Conservation (phyloP, 2,888 invertebrate genomes). For the Abscondita cerata region DNA sequence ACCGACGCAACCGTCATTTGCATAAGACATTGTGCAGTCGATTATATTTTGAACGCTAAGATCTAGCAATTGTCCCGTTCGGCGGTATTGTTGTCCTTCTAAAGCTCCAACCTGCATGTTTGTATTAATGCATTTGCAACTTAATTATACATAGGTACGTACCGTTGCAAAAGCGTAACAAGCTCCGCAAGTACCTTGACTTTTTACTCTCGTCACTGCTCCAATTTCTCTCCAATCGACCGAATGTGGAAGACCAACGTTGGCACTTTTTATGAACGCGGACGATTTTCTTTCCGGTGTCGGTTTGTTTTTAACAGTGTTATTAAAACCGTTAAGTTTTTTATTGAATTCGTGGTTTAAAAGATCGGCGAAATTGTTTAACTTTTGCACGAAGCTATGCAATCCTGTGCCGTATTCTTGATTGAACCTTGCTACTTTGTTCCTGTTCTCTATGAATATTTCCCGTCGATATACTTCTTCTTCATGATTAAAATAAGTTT, state of each 20-base stretch:
- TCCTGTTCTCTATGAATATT: slow-evolving; percentile 55
- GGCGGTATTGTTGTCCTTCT: slow-evolving; percentile 62
- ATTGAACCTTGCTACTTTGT: slow-evolving; percentile 52
- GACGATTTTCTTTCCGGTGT: slow-evolving; percentile 37
- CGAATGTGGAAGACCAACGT: slow-evolving; percentile 50
- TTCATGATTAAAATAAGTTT: slow-evolving; percentile 49
- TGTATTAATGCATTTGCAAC: background rate
- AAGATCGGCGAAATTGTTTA: slow-evolving; percentile 55
- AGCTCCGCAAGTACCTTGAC: slow-evolving; percentile 53
- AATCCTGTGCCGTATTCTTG: slow-evolving; percentile 51
- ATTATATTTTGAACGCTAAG: slow-evolving; percentile 65
- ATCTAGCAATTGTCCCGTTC: slow-evolving; percentile 59
- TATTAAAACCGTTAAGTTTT: slow-evolving; percentile 54
- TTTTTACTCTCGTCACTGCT: slow-evolving; percentile 53
- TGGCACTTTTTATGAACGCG: slow-evolving; percentile 52
- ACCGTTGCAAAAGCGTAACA: slow-evolving; percentile 58
- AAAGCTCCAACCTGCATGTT: slow-evolving; percentile 63
- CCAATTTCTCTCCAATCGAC: slow-evolving; percentile 56
- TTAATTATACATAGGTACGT: slow-evolving; percentile 49
- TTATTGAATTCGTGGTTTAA: slow-evolving; percentile 53
- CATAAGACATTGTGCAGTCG: slow-evolving; percentile 62
- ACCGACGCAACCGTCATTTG: slow-evolving; percentile 64
- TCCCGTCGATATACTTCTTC: slow-evolving; percentile 51
- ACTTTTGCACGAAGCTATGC: slow-evolving; percentile 49
- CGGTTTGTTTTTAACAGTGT: slow-evolving; percentile 66